Conservation (phyloP, 1,140 invertebrate genomes). For the Brachionus angularis region DNA sequence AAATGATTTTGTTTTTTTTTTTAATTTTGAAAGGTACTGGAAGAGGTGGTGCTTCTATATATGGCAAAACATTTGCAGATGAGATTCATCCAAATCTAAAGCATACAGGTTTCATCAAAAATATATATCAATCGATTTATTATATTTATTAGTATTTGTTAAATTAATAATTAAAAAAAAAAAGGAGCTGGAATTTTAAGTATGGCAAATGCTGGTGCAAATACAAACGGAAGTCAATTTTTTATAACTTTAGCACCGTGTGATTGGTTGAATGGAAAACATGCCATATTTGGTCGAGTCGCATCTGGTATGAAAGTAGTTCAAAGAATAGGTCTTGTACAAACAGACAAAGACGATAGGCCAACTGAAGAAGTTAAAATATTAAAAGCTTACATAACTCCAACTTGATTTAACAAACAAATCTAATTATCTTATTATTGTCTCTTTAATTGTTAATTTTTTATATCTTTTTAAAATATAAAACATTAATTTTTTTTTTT, state of each 20-base stretch:
- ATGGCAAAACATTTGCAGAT: conserved; percentile 86
- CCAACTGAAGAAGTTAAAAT: conserved; percentile 67
- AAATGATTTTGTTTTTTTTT: conserved; percentile 3
- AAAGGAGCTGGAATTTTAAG: conserved; percentile 74
- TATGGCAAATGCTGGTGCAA: conserved; percentile 82
- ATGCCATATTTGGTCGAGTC: conserved; percentile 88
- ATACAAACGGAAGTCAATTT: conserved; percentile 96
- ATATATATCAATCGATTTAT: no score
- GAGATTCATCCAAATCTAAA: conserved; percentile 90
- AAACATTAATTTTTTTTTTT: not conserved
- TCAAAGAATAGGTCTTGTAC: conserved; percentile 82
- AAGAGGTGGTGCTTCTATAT: conserved; percentile 90
- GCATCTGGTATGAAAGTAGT: conserved; percentile 81
- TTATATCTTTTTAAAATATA: not conserved
- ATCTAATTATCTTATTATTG: conserved; percentile 11
- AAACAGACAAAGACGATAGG: conserved; percentile 81
- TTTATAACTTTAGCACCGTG: conserved; percentile 94
- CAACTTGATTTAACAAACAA: not conserved
- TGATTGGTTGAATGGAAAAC: conserved; percentile 95
- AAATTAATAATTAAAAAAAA: conserved; percentile 46
- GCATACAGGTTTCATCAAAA: conserved; percentile 95
- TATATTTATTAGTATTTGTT: not conserved
- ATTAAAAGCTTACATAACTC: conserved; percentile 46
- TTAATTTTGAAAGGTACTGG: conserved; percentile 58
- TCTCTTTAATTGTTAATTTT: not conserved